Evolutionary conservation across 2,888 invertebrate genomes (phyloP).

Genomic region (Caenorhabditis drosophilae): DNA sequence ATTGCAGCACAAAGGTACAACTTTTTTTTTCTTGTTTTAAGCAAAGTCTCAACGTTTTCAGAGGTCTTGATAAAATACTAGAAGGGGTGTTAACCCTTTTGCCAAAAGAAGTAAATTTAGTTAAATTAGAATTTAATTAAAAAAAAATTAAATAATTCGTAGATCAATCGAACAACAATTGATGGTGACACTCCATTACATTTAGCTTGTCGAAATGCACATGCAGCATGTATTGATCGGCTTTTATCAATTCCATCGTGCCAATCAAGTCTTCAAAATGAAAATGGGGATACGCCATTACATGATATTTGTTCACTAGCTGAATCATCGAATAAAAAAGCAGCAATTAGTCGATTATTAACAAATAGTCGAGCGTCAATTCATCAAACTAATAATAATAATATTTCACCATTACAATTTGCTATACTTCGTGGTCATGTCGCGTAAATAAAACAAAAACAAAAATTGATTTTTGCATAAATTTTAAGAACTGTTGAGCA

Average conservation of each 20-base stretch:
- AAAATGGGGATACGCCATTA: constrained; percentile 37
- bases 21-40: no score
- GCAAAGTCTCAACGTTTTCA: no score
- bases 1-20: constrained; percentile 32
- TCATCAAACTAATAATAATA: constrained; percentile 23
- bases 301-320: constrained; percentile 37
- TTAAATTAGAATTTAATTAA: not conserved
- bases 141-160: not conserved
- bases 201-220: constrained; percentile 34
- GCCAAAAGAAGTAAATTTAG: constrained; percentile 19
- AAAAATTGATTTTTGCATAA: not conserved
- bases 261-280: constrained; percentile 37
- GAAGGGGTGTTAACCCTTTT: constrained; percentile 29
- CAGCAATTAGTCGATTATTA: constrained; percentile 39
- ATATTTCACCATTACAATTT: constrained; percentile 29
- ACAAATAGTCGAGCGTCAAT: constrained; percentile 35
- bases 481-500: constrained; percentile 35
- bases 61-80: constrained; percentile 33
- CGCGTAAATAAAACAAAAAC: constrained; percentile 3
- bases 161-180: constrained; percentile 10
- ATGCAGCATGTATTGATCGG: constrained; percentile 48
- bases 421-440: constrained; percentile 29
- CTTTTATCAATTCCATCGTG: constrained; percentile 23
- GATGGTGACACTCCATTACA: constrained; percentile 47
- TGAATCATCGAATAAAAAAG: constrained; percentile 39